A percentile compares a stretch with the other conserved stretches of the same genome.
phyloP scores from a whole-genome alignment of 2,888 invertebrate genomes.

The Stenolophus ochropezus region DNA sequence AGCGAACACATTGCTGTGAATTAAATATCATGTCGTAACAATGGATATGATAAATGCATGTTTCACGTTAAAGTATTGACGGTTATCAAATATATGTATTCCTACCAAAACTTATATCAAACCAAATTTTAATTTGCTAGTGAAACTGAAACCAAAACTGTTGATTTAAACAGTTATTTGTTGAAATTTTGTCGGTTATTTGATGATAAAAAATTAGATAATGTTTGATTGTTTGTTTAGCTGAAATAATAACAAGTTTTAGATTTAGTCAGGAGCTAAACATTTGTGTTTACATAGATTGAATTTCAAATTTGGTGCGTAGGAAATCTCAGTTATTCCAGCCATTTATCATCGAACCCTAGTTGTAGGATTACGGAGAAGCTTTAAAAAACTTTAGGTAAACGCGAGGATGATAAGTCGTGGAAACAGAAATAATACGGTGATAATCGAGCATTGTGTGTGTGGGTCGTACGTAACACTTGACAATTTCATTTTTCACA shows the following conservation, averaged over 20 bases:
- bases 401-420: not conserved
- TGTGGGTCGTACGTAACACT: not conserved
- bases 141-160: no score
- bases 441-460: constrained; percentile 18
- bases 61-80: no score
- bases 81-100: no score
- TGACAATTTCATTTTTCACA: constrained; percentile 54
- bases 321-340: not conserved
- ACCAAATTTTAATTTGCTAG: no score
- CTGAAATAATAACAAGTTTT: not conserved
- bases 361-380: not conserved
- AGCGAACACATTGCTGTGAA: no score
- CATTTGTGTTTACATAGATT: not conserved
- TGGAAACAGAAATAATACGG: constrained; percentile 21
- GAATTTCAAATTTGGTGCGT: not conserved
- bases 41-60: no score
- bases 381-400: not conserved
- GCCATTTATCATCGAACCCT: not conserved
- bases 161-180: no score
- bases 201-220: no score
- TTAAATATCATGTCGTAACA: no score
- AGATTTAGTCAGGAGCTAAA: not conserved
- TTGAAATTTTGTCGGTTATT: no score
- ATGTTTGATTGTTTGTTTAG: not conserved
- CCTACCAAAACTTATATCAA: no score